Conservation (phyloP, 2,797 vertebrate genomes). For the Graptemys geographica region DNA sequence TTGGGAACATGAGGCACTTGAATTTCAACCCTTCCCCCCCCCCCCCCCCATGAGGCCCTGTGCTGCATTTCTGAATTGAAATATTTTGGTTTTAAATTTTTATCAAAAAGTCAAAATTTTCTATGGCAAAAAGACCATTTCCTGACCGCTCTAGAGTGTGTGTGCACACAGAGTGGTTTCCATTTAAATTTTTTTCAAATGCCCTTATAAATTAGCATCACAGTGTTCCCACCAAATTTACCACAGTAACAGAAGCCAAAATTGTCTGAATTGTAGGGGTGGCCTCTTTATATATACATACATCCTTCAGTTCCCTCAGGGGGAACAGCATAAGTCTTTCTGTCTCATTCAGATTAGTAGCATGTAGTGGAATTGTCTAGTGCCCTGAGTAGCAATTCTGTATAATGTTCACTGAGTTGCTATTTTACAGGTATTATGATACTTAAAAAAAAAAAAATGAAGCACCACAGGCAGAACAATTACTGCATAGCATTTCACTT, state of each 20-base stretch:
- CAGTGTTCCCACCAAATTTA: background rate
- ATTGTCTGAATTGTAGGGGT: background rate
- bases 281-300: background rate
- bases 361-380: background rate
- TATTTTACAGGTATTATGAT: background rate
- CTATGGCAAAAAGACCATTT: background rate
- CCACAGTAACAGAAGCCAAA: background rate
- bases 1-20: background rate
- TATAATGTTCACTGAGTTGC: background rate
- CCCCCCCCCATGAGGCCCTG: background rate
- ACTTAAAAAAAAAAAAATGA: background rate
- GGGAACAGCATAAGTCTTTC: constrained; percentile 4
- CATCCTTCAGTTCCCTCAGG: background rate
- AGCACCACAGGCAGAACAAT: background rate
- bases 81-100: background rate
- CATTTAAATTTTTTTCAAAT: background rate
- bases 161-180: background rate
- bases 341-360: background rate
- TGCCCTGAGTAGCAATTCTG: background rate
- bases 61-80: background rate
- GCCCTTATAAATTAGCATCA: background rate
- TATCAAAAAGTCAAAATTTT: background rate
- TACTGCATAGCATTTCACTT: background rate
- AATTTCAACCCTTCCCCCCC: constrained; percentile 22
- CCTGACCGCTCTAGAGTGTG: background rate